phyloP scores from a whole-genome alignment of 2,888 invertebrate species.

The Synanthedon formicaeformis region DNA sequence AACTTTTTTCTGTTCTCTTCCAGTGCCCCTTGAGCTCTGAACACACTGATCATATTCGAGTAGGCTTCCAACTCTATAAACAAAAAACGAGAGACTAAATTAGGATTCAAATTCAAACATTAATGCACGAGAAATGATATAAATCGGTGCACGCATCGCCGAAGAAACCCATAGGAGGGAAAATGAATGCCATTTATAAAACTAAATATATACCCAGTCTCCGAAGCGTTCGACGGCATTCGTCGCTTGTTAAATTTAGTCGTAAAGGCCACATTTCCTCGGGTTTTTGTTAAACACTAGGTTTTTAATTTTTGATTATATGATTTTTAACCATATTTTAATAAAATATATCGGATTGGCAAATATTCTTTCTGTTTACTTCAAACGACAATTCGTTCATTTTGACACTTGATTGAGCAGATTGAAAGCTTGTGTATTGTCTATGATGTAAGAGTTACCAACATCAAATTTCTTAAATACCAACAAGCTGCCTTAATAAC shows the following conservation, averaged over 20 bases:
- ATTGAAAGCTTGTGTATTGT: constrained; percentile 41
- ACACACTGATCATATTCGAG: constrained; percentile 87
- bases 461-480: neutral
- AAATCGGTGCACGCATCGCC: neutral
- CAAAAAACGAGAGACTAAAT: constrained; percentile 14
- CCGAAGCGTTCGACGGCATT: constrained; percentile 88
- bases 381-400: constrained; percentile 69
- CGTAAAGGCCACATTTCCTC: constrained; percentile 75
- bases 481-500: too few relatives aligned
- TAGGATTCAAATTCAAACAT: neutral
- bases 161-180: constrained; percentile 61
- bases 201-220: constrained; percentile 81
- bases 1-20: constrained; percentile 86
- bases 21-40: constrained; percentile 92
- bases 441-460: constrained; percentile 33
- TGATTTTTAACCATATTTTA: constrained; percentile 59
- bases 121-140: neutral
- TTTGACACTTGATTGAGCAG: constrained; percentile 56
- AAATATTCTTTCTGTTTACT: constrained; percentile 72
- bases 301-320: constrained; percentile 41
- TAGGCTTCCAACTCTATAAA: constrained; percentile 91
- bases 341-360: constrained; percentile 55
- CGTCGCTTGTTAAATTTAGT: constrained; percentile 88
- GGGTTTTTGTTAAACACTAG: constrained; percentile 34
- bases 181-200: constrained; percentile 62